Conservation (phyloP, 2,888 invertebrate species). For the Oligia latruncula region DNA sequence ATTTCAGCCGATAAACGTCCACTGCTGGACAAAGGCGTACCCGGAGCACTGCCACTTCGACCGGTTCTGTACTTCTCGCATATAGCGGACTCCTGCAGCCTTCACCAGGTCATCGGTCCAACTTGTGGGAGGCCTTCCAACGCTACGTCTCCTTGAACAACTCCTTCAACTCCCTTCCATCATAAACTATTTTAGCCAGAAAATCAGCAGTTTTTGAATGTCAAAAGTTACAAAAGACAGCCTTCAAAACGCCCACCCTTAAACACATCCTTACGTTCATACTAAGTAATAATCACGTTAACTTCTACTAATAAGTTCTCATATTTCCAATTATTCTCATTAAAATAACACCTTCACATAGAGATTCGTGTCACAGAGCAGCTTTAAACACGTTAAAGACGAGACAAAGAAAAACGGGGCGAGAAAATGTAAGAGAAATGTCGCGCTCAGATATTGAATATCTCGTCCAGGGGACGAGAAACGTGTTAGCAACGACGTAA, state of each 20-base stretch:
- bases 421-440: conserved; percentile 37
- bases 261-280: not conserved
- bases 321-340: conserved; percentile 24
- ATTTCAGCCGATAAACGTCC: not conserved
- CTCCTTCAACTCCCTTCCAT: not conserved
- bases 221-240: too few relatives aligned
- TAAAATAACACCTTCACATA: conserved; percentile 5
- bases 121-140: too few relatives aligned
- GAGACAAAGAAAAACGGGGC: conserved; percentile 35
- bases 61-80: not conserved
- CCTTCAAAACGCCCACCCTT: not conserved
- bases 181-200: not conserved
- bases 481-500: conserved; percentile 22
- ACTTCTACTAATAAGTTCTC: not conserved
- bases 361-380: not conserved
- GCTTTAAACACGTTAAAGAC: conserved; percentile 14
- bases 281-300: too few relatives aligned
- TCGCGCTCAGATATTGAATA: conserved; percentile 53
- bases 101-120: too few relatives aligned
- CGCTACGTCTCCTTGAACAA: not conserved
- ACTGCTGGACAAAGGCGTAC: not conserved
- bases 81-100: too few relatives aligned
- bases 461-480: conserved; percentile 27
- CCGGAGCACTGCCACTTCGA: not conserved
- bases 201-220: not conserved